phyloP scores from a whole-genome alignment of 2,888 invertebrate genomes.

The Noctua janthina region DNA sequence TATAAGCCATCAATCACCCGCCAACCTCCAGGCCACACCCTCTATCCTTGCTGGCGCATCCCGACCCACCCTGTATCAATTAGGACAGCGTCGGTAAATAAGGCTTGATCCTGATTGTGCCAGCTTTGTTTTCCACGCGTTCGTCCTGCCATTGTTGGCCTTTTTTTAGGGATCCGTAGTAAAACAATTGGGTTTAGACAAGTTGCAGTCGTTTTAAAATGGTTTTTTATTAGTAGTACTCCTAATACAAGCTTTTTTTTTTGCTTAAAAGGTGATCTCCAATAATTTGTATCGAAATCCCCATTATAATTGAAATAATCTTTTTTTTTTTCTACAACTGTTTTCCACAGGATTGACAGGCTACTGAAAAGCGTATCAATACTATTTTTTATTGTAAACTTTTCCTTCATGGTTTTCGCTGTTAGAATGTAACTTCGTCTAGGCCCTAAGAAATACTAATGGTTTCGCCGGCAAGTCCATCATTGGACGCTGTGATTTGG shows the following conservation, averaged over 20 bases:
- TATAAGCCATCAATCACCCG: constrained; percentile 62
- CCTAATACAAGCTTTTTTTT: no score
- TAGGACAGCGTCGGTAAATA: constrained; percentile 84
- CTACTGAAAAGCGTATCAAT: neutral
- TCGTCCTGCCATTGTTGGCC: constrained; percentile 43
- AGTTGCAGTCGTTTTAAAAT: neutral
- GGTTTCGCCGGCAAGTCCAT: neutral
- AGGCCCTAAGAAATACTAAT: neutral
- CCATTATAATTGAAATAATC: no score
- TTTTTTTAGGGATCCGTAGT: constrained; percentile 38
- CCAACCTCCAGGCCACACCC: constrained; percentile 68
- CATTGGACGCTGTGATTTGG: neutral
- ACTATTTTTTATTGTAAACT: no score
- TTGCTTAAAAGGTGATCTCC: no score
- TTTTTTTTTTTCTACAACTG: neutral
- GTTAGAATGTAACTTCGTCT: neutral
- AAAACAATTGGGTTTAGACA: neutral
- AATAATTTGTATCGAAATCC: no score
- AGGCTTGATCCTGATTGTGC: constrained; percentile 81
- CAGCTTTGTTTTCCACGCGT: constrained; percentile 78
- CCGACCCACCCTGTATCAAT: constrained; percentile 84
- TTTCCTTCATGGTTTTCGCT: neutral
- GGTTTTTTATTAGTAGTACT: neutral
- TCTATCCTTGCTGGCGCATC: constrained; percentile 70
- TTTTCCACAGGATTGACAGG: neutral